phyloP scores from a whole-genome alignment of 2,797 vertebrate species.

The Acipenser oxyrinchus region DNA sequence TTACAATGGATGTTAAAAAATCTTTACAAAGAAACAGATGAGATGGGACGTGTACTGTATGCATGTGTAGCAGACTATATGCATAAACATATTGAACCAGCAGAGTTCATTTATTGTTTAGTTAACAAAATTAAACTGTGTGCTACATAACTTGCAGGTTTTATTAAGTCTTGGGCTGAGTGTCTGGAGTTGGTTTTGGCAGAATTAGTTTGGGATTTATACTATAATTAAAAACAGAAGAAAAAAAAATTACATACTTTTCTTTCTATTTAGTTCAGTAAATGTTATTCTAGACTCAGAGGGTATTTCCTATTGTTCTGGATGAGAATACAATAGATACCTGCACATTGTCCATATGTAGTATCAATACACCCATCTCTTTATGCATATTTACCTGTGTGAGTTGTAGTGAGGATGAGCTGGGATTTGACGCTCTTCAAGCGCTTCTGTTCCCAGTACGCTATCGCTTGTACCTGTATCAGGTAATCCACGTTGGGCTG shows the following conservation, averaged over 20 bases:
- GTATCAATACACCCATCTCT: too few species aligned
- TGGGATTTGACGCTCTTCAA: slow-evolving; percentile 56
- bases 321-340: too few species aligned
- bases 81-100: background rate
- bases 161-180: too few species aligned
- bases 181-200: too few species aligned
- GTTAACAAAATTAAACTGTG: slow-evolving; percentile 11
- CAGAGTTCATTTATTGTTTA: slow-evolving; percentile 16
- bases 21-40: background rate
- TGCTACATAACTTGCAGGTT: too few species aligned
- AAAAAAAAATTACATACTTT: background rate
- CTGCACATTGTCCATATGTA: too few species aligned
- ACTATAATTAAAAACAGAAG: too few species aligned
- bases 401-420: slow-evolving; percentile 44
- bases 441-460: slow-evolving; percentile 65
- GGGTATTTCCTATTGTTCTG: too few species aligned
- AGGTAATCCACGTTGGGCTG: slow-evolving; percentile 41
- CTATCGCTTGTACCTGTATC: slow-evolving; percentile 52
- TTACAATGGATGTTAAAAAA: too few species aligned
- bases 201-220: too few species aligned
- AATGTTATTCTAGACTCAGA: background rate
- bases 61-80: background rate
- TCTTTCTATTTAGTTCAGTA: background rate
- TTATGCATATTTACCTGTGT: slow-evolving; percentile 36
- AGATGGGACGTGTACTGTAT: background rate